phyloP scores from a whole-genome alignment of 2,888 invertebrate species.

The Ischnus inquisitorius region DNA sequence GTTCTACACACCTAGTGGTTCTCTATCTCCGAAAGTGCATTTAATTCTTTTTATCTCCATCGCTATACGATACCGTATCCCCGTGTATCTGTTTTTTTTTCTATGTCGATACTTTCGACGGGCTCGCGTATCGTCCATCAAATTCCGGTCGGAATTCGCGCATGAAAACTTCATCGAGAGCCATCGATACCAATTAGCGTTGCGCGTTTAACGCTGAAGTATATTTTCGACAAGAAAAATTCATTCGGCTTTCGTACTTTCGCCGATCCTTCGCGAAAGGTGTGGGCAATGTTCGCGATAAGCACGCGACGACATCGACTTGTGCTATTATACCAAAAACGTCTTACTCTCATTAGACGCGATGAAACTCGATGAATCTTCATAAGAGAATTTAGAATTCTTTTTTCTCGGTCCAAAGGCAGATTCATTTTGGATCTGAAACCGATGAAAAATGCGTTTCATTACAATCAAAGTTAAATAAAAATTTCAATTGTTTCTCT shows the following conservation, averaged over 20 bases:
- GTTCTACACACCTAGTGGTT: neutral
- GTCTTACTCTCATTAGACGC: neutral
- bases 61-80: neutral
- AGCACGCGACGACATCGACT: neutral
- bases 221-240: conserved; percentile 17
- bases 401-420: no score
- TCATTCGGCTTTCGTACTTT: neutral
- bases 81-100: neutral
- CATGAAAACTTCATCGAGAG: conserved; percentile 52
- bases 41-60: neutral
- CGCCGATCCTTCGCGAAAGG: neutral
- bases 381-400: no score
- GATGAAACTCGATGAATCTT: neutral
- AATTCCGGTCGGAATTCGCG: conserved; percentile 41
- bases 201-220: neutral
- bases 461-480: no score
- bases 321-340: neutral
- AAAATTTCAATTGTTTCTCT: no score
- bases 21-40: conserved; percentile 38
- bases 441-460: no score
- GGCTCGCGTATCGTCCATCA: neutral
- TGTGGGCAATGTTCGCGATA: neutral
- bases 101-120: conserved; percentile 16
- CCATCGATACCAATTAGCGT: conserved; percentile 50
- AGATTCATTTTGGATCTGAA: no score